Evolutionary conservation across 37 sponge, comb jelly and placozoan genomes (phyloP).

Genomic region (Beroe forskalii): DNA sequence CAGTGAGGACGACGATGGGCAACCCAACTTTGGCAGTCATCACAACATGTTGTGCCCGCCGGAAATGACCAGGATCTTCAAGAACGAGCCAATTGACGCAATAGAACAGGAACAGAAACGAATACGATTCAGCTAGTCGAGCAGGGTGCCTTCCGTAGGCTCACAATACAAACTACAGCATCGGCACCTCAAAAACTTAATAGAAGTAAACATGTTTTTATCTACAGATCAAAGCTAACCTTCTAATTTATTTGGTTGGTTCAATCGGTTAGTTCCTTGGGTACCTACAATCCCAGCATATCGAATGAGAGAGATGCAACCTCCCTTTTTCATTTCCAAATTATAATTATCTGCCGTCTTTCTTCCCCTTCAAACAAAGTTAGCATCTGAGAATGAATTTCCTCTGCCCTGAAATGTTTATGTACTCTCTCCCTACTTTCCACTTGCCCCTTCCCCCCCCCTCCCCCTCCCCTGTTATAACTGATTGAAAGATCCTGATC

Average conservation of each 20-base stretch:
- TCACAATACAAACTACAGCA: not conserved
- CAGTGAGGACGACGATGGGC: constrained; percentile 34
- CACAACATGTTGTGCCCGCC: constrained; percentile 44
- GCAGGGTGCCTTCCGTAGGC: not conserved
- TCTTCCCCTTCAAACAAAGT: too few relatives aligned
- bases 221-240: not conserved
- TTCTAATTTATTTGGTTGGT: not conserved
- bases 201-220: not conserved
- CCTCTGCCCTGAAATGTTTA: too few relatives aligned
- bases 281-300: too few relatives aligned
- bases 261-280: too few relatives aligned
- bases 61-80: constrained; percentile 26
- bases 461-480: too few relatives aligned
- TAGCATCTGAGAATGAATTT: too few relatives aligned
- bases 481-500: too few relatives aligned
- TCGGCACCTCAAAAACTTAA: not conserved
- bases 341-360: too few relatives aligned
- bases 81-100: constrained; percentile 35
- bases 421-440: too few relatives aligned
- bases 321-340: too few relatives aligned
- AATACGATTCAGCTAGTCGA: constrained; percentile 7
- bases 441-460: too few relatives aligned
- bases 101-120: constrained; percentile 61
- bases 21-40: not conserved
- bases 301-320: too few relatives aligned